These are phyloP conservation scores for Drosophila koepferae DNA, from an alignment of 2,888 invertebrate species.

Conservation along the genomic window DNA sequence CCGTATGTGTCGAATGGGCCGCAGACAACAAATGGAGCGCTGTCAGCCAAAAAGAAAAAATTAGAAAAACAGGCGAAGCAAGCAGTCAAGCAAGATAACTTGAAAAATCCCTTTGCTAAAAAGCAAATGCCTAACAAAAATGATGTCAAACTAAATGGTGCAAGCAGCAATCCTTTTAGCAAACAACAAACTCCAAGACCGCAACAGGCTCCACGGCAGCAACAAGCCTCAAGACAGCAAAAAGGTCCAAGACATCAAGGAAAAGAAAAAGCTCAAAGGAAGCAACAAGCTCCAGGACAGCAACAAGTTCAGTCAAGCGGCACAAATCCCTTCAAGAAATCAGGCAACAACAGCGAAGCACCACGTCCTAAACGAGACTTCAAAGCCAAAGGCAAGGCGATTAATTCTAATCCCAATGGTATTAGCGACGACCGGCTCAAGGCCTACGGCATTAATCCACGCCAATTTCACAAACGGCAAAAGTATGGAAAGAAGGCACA, in stretches of 20 bases:
- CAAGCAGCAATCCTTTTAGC: constrained; percentile 25
- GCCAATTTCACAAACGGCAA: constrained; percentile 87
- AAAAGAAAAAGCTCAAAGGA: constrained; percentile 42
- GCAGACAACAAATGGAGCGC: background rate
- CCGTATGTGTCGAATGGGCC: background rate
- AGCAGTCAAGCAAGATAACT: constrained; percentile 11
- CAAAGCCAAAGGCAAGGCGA: constrained; percentile 49
- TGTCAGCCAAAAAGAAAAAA: constrained; percentile 24
- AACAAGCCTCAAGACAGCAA: constrained; percentile 46
- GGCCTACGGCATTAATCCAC: constrained; percentile 97
- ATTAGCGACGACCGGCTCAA: constrained; percentile 92
- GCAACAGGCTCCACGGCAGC: background rate
- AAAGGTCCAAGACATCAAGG: constrained; percentile 61
- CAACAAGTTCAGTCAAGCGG: constrained; percentile 30
- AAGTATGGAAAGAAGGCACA: constrained; percentile 75
- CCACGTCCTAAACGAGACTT: constrained; percentile 53
- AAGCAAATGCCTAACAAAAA: constrained; percentile 28
- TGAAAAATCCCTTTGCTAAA: constrained; percentile 37
- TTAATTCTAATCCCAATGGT: constrained; percentile 45
- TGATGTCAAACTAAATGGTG: background rate
- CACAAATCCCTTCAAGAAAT: constrained; percentile 63
- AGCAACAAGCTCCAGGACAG: constrained; percentile 45
- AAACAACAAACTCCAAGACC: background rate
- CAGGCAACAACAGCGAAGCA: constrained; percentile 1
- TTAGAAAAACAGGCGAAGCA: constrained; percentile 1